Percentiles rank a stretch among this genome's conserved stretches.
phyloP scores from a whole-genome alignment of 2,888 invertebrate genomes.

The Hypomecis punctinalis region DNA sequence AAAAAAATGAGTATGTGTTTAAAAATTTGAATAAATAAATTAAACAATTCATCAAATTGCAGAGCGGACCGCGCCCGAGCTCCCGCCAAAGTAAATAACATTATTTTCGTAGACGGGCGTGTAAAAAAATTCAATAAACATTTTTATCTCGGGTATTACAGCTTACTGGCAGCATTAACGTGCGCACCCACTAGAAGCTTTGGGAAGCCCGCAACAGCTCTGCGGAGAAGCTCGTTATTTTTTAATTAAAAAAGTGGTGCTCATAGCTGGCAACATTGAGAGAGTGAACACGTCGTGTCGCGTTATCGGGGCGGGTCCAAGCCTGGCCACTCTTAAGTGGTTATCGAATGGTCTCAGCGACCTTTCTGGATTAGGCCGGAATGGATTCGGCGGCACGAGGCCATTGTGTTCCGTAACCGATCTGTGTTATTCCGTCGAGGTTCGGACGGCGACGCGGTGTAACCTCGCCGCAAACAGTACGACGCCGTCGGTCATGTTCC shows the following conservation, averaged over 20 bases:
- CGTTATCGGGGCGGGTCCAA: constrained; percentile 42
- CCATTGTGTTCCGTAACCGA: constrained; percentile 72
- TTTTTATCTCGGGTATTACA: constrained; percentile 35
- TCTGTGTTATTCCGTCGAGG: constrained; percentile 42
- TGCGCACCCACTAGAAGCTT: constrained; percentile 23
- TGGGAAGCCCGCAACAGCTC: constrained; percentile 23
- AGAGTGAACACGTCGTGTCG: constrained; percentile 27
- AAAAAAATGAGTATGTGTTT: too few relatives aligned
- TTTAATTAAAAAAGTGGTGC: constrained; percentile 33
- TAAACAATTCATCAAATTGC: constrained; percentile 7
- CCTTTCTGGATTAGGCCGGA: constrained; percentile 77
- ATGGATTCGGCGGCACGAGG: constrained; percentile 63
- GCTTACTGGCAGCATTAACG: constrained; percentile 23
- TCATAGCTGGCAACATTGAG: constrained; percentile 10
- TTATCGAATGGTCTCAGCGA: constrained; percentile 76
- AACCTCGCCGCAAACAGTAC: constrained; percentile 11
- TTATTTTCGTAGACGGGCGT: constrained; percentile 13
- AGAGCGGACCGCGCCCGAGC: neutral
- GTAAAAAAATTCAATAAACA: constrained; percentile 33
- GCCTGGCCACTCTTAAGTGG: constrained; percentile 68
- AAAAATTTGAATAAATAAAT: neutral
- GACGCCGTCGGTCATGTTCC: neutral
- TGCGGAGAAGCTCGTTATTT: constrained; percentile 28
- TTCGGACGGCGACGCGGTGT: constrained; percentile 24
- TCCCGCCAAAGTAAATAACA: constrained; percentile 19